Conservation (phyloP, 2,888 invertebrate genomes). For the Conus canariensis region DNA sequence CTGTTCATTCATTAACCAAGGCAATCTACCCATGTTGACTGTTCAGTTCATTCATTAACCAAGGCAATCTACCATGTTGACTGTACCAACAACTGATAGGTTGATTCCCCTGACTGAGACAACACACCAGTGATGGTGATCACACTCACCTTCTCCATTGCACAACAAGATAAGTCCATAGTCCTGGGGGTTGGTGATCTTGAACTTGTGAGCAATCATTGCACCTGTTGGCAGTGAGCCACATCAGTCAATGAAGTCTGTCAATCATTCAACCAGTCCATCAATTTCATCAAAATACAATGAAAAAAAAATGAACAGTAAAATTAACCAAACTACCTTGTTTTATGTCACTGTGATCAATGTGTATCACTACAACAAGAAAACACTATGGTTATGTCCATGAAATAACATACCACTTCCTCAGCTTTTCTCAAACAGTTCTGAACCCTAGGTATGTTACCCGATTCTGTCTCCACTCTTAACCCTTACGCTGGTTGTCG, state of each 20-base stretch:
- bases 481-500: no score
- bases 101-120: no score
- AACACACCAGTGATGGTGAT: no score
- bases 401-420: neutral
- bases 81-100: no score
- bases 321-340: no score
- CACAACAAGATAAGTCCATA: conserved; percentile 94
- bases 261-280: neutral
- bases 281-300: neutral
- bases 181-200: conserved; percentile 97
- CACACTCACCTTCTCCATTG: conserved; percentile 89
- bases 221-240: conserved; percentile 67
- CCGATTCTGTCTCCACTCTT: no score
- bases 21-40: no score
- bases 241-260: neutral
- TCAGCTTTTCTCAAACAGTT: neutral
- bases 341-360: neutral
- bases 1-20: no score
- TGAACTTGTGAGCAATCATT: conserved; percentile 95
- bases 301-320: neutral
- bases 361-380: no score
- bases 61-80: no score
- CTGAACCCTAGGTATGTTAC: no score
- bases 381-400: neutral
- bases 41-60: no score